Base-by-base conservation (phyloP, 1,140 invertebrate species). In the Psix sp. region DNA sequence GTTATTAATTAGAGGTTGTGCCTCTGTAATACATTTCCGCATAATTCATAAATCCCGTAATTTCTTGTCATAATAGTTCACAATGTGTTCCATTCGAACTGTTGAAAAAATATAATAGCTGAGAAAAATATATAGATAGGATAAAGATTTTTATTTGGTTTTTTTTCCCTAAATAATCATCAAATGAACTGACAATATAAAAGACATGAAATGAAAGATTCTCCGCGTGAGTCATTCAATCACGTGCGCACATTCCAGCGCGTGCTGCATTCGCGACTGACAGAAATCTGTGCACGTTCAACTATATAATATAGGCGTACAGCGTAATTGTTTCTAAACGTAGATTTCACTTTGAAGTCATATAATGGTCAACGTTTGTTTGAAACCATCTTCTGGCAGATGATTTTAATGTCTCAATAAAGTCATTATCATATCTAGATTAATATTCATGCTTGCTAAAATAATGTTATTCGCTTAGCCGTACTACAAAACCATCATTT, bases 311-410 rank as follows among this genome's bases (percentile, higher is more conserved):
- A 59, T 36, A 39, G 24, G 29, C 39, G 48, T 56, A 26, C 56
- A 40, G 48, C 33, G 48, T 62, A 62, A 70, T 70, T 70, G 66
- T 70, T 70, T 70, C 56, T 70, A 62, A 62, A 70, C 66, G 17
- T 40, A 48, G 56, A 70, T 70, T 62, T 70, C 66, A 70, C 56
- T 56, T 60, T 16, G 40, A 0, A 11, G 18, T 36, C n/a, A n/a
- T 24, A 15, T 40, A 39, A 48, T 49, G 24, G 16, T 40, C 48
- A 6, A 26, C 29, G 39, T 52, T 63, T 24, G 3, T 6, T 65
- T 45, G 36, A 21, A 36, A 54, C 54, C 39, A 2, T 24, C 36
- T 18, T 2, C 54, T 9, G 62, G 43, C 31, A 48, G 51, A 66
- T 56, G 62, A 66, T 48, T 33, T 54, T 65, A 21, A 39, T 40